These are phyloP conservation scores for Threskiornis aethiopicus DNA, from an alignment of 2,797 vertebrate genomes.

Conservation along the genomic window DNA sequence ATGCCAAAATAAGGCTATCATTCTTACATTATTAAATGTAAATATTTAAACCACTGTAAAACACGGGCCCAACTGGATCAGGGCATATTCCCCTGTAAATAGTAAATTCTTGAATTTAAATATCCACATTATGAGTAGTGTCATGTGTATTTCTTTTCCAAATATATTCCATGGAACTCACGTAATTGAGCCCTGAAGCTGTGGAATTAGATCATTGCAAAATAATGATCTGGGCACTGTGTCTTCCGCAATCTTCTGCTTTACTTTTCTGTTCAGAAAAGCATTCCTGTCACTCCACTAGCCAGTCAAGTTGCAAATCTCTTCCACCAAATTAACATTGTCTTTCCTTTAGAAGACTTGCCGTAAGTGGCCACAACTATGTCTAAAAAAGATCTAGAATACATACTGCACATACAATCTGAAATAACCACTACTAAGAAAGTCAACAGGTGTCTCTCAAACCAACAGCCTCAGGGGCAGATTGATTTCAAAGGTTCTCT, in stretches of 20 bases:
- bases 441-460: neutral
- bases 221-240: neutral
- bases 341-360: neutral
- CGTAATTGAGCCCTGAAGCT: neutral
- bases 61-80: neutral
- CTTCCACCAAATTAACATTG: neutral
- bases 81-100: neutral
- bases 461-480: neutral
- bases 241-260: neutral
- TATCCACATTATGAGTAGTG: neutral
- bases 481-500: neutral
- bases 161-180: neutral
- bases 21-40: neutral
- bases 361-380: neutral
- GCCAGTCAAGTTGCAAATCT: neutral
- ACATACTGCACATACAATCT: neutral
- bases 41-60: neutral
- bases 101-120: neutral
- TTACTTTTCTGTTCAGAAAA: neutral
- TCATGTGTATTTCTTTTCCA: neutral
- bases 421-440: neutral
- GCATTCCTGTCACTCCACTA: neutral
- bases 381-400: neutral
- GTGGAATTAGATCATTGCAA: neutral
- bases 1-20: neutral